Percentiles rank a stretch among this genome's conserved stretches.
Conservation (phyloP, 2,888 invertebrate species). For the Caenorhabditis zanzibari region DNA sequence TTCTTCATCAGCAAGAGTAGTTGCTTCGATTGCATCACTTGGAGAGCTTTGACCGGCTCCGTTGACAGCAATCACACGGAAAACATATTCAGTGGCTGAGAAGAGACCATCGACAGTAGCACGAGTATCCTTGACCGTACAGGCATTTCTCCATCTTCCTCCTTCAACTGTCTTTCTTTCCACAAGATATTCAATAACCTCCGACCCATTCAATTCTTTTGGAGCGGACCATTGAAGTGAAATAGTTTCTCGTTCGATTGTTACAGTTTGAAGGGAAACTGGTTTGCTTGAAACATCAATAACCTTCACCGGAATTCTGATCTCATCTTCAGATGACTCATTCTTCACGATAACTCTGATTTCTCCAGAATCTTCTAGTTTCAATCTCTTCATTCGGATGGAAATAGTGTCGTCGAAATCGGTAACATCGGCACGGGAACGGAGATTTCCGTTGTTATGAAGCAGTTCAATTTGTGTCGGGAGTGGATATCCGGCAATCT, state of each 20-base stretch:
- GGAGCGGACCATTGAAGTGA: slow-evolving; percentile 61
- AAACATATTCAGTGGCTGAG: slow-evolving; percentile 72
- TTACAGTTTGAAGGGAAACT: slow-evolving; percentile 9
- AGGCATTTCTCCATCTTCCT: slow-evolving; percentile 71
- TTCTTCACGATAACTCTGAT: slow-evolving; percentile 87
- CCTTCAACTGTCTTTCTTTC: slow-evolving; percentile 71
- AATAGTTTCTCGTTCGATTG: slow-evolving; percentile 27
- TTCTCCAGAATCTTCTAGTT: slow-evolving; percentile 87
- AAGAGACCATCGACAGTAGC: slow-evolving; percentile 68
- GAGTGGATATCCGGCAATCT: slow-evolving; percentile 70
- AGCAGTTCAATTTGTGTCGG: slow-evolving; percentile 80
- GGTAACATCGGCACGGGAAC: slow-evolving; percentile 81
- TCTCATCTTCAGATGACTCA: slow-evolving; percentile 49
- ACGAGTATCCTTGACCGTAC: slow-evolving; percentile 43
- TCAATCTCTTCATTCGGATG: slow-evolving; percentile 87
- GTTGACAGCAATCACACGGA: slow-evolving; percentile 73
- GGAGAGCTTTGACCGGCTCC: slow-evolving; percentile 65
- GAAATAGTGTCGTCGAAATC: slow-evolving; percentile 75
- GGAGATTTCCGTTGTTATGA: slow-evolving; percentile 83
- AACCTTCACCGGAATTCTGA: slow-evolving; percentile 69
- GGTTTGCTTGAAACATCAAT: slow-evolving; percentile 76
- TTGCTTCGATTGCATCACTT: slow-evolving; percentile 67
- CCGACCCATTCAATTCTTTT: slow-evolving; percentile 51
- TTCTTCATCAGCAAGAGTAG: slow-evolving; percentile 52
- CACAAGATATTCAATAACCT: slow-evolving; percentile 68